Percentiles rank a stretch among this genome's conserved stretches.
Evolutionary conservation across 2,888 invertebrate genomes (phyloP).

Genomic region (Mesoligia furuncula): DNA sequence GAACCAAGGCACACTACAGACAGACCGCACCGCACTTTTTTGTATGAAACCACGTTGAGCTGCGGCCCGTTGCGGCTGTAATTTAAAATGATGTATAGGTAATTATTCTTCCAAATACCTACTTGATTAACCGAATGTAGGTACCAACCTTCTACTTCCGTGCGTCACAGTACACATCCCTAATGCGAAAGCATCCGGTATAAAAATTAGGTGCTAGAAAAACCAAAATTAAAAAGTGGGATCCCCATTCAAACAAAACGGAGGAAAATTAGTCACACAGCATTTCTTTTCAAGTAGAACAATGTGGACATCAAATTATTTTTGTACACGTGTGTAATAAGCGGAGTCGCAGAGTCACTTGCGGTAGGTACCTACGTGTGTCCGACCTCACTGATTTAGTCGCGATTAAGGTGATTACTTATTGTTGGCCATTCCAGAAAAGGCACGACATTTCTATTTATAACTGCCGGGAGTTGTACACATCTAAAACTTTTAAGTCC

Average conservation of each 20-base stretch:
- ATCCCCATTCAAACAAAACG: slow-evolving; percentile 17
- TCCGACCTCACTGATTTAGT: slow-evolving; percentile 61
- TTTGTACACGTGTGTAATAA: slow-evolving; percentile 12
- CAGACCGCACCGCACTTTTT: neutral
- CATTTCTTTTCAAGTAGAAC: slow-evolving; percentile 37
- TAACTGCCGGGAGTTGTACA: slow-evolving; percentile 30
- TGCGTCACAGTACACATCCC: slow-evolving; percentile 7
- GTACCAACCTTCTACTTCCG: neutral
- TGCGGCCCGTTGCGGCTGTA: neutral
- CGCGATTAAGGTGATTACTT: slow-evolving; percentile 60
- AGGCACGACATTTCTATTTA: slow-evolving; percentile 67
- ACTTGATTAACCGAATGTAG: neutral
- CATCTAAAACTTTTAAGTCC: slow-evolving; percentile 4
- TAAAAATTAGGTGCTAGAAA: neutral
- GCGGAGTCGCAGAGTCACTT: slow-evolving; percentile 3
- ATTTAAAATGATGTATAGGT: neutral
- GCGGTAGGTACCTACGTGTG: slow-evolving; percentile 8
- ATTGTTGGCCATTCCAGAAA: slow-evolving; percentile 59
- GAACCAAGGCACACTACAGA: neutral
- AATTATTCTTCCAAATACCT: neutral
- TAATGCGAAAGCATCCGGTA: neutral
- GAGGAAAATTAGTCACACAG: slow-evolving; percentile 33
- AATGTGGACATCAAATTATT: slow-evolving; percentile 37
- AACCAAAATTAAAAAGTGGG: slow-evolving; percentile 7
- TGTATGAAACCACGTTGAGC: too few species aligned